Percentiles rank a stretch among this genome's conserved stretches.
Evolutionary conservation across 1,140 invertebrate genomes (phyloP).

Genomic region (Hetaerina americana): DNA sequence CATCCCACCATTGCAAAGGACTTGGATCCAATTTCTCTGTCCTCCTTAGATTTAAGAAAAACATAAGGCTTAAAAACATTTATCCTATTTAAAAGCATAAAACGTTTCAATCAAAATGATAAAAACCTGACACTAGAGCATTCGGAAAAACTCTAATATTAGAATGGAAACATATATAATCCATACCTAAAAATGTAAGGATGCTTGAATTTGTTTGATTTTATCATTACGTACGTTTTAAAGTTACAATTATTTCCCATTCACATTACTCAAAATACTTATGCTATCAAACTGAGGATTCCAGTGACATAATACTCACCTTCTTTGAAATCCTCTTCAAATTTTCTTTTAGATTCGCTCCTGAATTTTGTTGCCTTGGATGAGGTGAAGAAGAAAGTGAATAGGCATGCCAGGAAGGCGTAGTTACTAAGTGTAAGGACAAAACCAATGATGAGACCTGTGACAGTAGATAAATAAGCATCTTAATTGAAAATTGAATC

Average conservation of each 20-base stretch:
- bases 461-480: constrained; percentile 18
- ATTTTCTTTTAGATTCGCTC: constrained; percentile 48
- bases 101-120: too few species aligned
- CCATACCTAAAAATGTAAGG: too few species aligned
- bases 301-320: constrained; percentile 30
- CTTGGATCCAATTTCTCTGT: constrained; percentile 82
- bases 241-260: too few species aligned
- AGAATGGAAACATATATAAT: too few species aligned
- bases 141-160: too few species aligned
- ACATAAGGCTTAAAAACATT: too few species aligned
- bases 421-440: constrained; percentile 66
- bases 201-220: too few species aligned
- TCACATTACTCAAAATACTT: background rate
- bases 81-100: too few species aligned
- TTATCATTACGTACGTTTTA: too few species aligned
- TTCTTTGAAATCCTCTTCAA: constrained; percentile 72
- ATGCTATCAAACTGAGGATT: background rate
- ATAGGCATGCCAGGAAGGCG: constrained; percentile 55
- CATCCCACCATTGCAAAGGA: constrained; percentile 79
- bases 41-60: too few species aligned
- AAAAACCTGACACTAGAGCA: too few species aligned
- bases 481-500: constrained; percentile 8
- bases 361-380: constrained; percentile 74
- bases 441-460: constrained; percentile 62
- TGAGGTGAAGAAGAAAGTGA: constrained; percentile 67